Evolutionary conservation across 2,113 vertebrate species (phyloP).

Genomic region (Apteryx mantelli): DNA sequence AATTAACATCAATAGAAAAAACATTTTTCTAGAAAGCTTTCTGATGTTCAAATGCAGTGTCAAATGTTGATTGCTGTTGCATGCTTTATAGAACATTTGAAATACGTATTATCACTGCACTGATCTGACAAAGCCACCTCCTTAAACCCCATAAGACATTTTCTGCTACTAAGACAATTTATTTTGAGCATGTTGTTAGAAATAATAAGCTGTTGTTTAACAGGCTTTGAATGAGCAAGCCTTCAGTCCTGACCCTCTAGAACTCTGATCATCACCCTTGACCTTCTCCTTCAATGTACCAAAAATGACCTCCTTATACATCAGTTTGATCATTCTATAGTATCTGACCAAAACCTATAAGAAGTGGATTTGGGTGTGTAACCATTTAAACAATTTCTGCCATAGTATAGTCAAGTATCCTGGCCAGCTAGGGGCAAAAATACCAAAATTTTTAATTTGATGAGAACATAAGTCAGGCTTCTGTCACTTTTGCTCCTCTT

Average conservation of each 20-base stretch:
- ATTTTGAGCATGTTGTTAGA: neutral
- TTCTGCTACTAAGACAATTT: neutral
- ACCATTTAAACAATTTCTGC: neutral
- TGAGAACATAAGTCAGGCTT: neutral
- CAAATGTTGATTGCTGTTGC: neutral
- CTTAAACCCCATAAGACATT: neutral
- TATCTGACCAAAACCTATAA: neutral
- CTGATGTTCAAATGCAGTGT: neutral
- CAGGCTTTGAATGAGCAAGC: neutral
- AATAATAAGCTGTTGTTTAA: neutral
- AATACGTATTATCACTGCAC: neutral
- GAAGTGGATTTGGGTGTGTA: neutral
- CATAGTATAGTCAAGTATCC: neutral
- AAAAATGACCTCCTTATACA: neutral
- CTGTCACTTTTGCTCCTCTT: neutral
- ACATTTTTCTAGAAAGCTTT: neutral
- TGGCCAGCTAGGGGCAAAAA: neutral
- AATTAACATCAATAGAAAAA: neutral
- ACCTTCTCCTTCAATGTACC: neutral
- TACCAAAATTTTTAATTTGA: neutral
- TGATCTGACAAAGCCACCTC: neutral
- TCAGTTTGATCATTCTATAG: neutral
- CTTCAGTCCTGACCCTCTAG: neutral
- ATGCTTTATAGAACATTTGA: neutral
- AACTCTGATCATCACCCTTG: neutral